Conservation (phyloP, 2,113 vertebrate species). For the Scopus umbretta region DNA sequence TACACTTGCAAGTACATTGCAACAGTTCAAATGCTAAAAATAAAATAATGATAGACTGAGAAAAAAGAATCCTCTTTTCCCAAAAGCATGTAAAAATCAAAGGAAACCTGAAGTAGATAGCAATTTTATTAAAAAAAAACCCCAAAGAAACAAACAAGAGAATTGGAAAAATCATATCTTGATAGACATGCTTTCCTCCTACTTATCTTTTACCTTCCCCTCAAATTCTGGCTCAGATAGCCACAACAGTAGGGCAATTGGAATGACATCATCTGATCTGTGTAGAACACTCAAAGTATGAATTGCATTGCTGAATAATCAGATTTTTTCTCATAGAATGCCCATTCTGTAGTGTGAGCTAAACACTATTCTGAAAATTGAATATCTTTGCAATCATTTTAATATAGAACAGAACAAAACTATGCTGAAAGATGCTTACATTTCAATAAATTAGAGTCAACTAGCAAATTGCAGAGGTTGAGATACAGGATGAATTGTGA, state of each 20-base stretch:
- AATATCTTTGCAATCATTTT: conserved; percentile 39
- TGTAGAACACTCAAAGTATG: not conserved
- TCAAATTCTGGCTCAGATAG: not conserved
- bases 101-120: not conserved
- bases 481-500: not conserved
- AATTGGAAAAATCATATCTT: not conserved
- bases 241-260: not conserved
- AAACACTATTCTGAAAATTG: not conserved
- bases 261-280: not conserved
- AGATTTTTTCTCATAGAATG: not conserved
- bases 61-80: not conserved
- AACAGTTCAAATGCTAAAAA: not conserved
- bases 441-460: conserved; percentile 32
- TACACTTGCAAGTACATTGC: not conserved
- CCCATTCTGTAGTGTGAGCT: not conserved
- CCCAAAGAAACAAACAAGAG: not conserved
- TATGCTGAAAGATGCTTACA: not conserved
- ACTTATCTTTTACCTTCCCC: not conserved
- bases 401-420: not conserved
- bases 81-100: not conserved
- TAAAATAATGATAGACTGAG: not conserved
- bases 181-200: not conserved
- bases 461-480: not conserved
- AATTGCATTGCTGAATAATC: not conserved
- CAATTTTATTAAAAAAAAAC: not conserved